phyloP scores from a whole-genome alignment of 1,140 invertebrate species.

The Holotrichia oblita region DNA sequence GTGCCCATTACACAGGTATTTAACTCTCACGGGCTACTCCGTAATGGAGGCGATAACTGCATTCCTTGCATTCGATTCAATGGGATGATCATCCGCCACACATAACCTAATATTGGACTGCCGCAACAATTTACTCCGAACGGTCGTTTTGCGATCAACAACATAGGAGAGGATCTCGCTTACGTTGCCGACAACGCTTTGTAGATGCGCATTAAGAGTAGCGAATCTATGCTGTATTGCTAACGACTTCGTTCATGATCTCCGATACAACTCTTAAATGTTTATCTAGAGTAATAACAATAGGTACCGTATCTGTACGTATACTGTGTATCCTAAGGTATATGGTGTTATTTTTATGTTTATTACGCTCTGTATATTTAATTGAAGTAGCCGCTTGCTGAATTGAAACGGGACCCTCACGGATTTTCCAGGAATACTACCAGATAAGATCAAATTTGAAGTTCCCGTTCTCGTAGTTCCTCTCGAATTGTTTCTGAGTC shows the following conservation, averaged over 20 bases:
- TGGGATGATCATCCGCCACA: slow-evolving; percentile 28
- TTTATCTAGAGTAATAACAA: slow-evolving; percentile 1
- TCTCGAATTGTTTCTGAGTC: too few species aligned
- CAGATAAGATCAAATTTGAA: too few species aligned
- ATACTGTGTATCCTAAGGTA: too few species aligned
- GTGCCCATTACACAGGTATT: slow-evolving; percentile 53
- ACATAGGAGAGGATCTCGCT: background rate
- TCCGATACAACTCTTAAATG: background rate
- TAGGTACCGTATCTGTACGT: background rate
- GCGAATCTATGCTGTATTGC: background rate
- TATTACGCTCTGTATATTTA: background rate
- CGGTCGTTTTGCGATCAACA: slow-evolving; percentile 1
- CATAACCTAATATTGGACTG: slow-evolving; percentile 37
- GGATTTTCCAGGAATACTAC: too few species aligned
- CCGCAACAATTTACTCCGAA: slow-evolving; percentile 5
- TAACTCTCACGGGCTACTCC: slow-evolving; percentile 49
- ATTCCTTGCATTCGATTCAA: slow-evolving; percentile 41
- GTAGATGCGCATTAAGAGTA: background rate
- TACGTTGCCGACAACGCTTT: background rate
- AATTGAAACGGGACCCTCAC: too few species aligned
- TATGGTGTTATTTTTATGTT: background rate
- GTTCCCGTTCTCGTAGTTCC: too few species aligned
- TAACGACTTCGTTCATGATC: background rate
- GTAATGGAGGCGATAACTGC: slow-evolving; percentile 52
- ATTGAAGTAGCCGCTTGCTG: too few species aligned